phyloP scores from a whole-genome alignment of 2,113 vertebrate genomes.

The Corythornis cristatus region DNA sequence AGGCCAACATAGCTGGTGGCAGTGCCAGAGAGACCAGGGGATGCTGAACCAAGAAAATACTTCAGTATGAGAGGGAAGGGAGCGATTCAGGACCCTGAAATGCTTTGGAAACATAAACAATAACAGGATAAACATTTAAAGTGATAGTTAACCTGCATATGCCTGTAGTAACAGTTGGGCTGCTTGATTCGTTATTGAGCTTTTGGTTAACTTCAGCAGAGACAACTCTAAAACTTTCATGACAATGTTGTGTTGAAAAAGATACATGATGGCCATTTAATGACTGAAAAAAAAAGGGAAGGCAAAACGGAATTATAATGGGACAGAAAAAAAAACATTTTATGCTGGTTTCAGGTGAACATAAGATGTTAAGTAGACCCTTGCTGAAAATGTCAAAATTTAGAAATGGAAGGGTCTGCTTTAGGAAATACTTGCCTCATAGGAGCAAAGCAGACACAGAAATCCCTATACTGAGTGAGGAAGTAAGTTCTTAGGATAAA shows the following conservation, averaged over 20 bases:
- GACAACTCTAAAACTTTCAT: neutral
- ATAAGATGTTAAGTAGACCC: neutral
- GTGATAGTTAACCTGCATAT: neutral
- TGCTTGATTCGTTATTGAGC: neutral
- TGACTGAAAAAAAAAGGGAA: neutral
- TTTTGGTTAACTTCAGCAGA: neutral
- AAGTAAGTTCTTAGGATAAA: neutral
- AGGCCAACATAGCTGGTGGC: fast-evolving
- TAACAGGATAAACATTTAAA: neutral
- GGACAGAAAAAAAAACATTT: neutral
- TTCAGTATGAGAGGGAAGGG: neutral
- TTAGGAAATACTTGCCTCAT: neutral
- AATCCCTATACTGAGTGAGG: neutral
- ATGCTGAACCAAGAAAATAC: neutral
- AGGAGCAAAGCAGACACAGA: neutral
- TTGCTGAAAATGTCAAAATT: neutral
- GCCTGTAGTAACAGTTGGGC: neutral
- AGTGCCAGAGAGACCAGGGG: fast-evolving
- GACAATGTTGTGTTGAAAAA: neutral
- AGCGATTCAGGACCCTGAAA: neutral
- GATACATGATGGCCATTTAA: neutral
- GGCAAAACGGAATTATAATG: neutral
- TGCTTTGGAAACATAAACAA: neutral
- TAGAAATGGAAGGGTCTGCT: neutral
- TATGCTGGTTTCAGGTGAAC: neutral